Conservation (phyloP, 2,113 vertebrate species). For the Acanthisitta chloris region DNA sequence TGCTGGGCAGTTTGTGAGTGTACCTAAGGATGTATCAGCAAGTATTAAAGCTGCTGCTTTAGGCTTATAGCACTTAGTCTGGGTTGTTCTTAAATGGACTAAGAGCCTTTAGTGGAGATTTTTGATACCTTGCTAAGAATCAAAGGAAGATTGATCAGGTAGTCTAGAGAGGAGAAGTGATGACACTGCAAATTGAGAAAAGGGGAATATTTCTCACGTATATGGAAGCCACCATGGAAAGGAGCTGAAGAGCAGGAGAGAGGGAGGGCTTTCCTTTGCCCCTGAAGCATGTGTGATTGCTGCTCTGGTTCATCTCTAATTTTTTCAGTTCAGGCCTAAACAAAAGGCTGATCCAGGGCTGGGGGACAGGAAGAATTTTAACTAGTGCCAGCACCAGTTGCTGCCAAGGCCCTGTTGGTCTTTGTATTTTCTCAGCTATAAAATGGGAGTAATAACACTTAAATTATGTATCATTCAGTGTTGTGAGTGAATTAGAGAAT, state of each 20-base stretch:
- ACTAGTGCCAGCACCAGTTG: neutral
- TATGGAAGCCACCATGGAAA: neutral
- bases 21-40: neutral
- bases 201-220: neutral
- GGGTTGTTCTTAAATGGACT: neutral
- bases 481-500: constrained; percentile 28
- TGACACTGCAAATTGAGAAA: neutral
- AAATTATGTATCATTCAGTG: constrained; percentile 21
- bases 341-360: neutral
- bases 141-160: neutral
- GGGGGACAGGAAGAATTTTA: neutral
- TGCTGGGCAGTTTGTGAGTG: neutral
- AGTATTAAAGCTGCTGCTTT: neutral
- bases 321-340: neutral
- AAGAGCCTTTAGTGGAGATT: neutral
- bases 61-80: neutral
- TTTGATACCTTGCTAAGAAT: neutral
- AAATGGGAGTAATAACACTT: constrained; percentile 27
- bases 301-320: neutral
- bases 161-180: neutral
- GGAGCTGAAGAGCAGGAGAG: neutral
- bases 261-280: neutral
- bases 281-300: neutral
- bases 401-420: constrained; percentile 30
- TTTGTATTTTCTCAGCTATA: constrained; percentile 15